Base-by-base conservation (phyloP, 2,113 vertebrate species). In the Apteryx mantelli region DNA sequence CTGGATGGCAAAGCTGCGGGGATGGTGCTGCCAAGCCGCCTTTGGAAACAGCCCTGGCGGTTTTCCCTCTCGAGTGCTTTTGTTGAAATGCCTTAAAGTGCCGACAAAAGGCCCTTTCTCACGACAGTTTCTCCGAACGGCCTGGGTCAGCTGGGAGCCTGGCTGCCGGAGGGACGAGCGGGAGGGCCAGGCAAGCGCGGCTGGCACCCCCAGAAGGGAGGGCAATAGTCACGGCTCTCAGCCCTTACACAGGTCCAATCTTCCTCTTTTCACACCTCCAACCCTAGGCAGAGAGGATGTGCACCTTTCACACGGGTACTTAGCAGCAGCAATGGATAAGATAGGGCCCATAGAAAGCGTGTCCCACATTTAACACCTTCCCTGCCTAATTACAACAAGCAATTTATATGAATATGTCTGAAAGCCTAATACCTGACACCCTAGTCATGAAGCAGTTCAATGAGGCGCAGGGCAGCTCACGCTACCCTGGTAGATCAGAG, bases 21-120 rank as follows among this genome's bases (percentile, higher is more conserved):
- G 94, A 77, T 3, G 2, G 36, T 5, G 55, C 56, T 96, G 97
- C 97, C 97, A 97, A 97, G 56, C 52, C 21, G 74, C 38, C 60
- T 84, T 93, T 84, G 76, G 79, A 97, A 97, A 75, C 83, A 52
- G 71, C 28, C 46, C 83, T 76, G 53, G 77, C 8, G 8, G 66
- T 70, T 97, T 95, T 93, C 64, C 61, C 71, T 97, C 97, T 94
- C 95, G 95, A 95, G 63, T 13, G 75, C 53, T 82, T 94, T 95
- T 95, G 55, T 93, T 76, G 78, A 55, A 93, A 97, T 83, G 55
- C 53, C 69, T 93, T 89, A 74, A 89, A 93, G 56, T 6, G 0
- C 28, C 0, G 0, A 76, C 89, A 92, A 96, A 95, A 81, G 26
- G 19, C 28, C 19, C 25, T 95, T 96, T 90, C 92, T 93, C 94